phyloP scores from a whole-genome alignment of 1,140 invertebrate species.

The Hyposmocoma kahamanoa region DNA sequence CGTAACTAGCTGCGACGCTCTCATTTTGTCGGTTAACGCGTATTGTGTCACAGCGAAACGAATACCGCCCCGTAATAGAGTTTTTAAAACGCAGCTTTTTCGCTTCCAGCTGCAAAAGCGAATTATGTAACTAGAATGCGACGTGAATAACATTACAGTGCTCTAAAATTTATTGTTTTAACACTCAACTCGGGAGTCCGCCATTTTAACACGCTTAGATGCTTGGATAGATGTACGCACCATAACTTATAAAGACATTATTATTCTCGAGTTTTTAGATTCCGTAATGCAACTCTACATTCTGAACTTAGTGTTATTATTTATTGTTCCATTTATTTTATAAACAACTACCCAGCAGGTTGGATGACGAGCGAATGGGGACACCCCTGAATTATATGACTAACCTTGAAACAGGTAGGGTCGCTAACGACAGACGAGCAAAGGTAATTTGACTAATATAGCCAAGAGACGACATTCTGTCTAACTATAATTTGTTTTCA shows the following conservation, averaged over 20 bases:
- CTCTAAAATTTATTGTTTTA: constrained; percentile 39
- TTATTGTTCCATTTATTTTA: constrained; percentile 14
- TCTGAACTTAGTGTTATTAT: constrained; percentile 18
- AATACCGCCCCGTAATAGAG: constrained; percentile 61
- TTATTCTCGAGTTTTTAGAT: constrained; percentile 12
- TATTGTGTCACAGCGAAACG: constrained; percentile 61
- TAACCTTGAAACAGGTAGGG: constrained; percentile 16
- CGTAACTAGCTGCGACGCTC: constrained; percentile 61
- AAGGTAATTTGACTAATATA: constrained; percentile 11
- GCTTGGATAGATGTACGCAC: constrained; percentile 2
- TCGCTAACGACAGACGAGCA: constrained; percentile 14
- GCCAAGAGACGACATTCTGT: constrained; percentile 1
- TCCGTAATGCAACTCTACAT: constrained; percentile 15
- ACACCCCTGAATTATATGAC: constrained; percentile 15
- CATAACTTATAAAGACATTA: constrained; percentile 6
- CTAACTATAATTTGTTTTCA: no score
- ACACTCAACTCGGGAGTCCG: constrained; percentile 29
- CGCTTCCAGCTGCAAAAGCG: constrained; percentile 43
- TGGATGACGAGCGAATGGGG: constrained; percentile 7
- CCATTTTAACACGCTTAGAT: no score
- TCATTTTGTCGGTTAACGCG: constrained; percentile 64
- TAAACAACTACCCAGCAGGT: constrained; percentile 5
- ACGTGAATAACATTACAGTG: constrained; percentile 47
- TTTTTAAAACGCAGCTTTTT: constrained; percentile 62
- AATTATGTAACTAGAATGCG: constrained; percentile 58